Percentiles rank a stretch among this genome's conserved stretches.
Conservation (phyloP, 1,140 invertebrate species). For the Teleopsis dalmanni region DNA sequence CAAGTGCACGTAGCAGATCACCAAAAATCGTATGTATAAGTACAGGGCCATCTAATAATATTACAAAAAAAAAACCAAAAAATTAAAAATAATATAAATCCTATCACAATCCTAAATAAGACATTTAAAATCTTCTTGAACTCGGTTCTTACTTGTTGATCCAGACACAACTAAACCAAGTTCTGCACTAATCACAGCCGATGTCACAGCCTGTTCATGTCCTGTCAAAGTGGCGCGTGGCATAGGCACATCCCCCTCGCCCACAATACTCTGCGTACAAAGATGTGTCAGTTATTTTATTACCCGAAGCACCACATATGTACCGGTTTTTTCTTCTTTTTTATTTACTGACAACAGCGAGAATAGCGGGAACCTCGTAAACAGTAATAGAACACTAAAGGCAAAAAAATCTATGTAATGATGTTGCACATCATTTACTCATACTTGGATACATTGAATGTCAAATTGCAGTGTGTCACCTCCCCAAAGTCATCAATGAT, state of each 20-base stretch:
- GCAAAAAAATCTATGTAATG: no score
- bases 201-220: conserved; percentile 90
- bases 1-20: conserved; percentile 86
- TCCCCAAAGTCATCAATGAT: no score
- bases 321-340: no score
- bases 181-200: conserved; percentile 94
- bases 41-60: conserved; percentile 79
- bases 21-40: conserved; percentile 97
- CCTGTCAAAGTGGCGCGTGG: conserved; percentile 94
- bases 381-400: no score
- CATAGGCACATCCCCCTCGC: conserved; percentile 89
- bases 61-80: conserved; percentile 9
- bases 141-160: conserved; percentile 58
- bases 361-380: no score
- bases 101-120: not conserved
- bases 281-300: no score
- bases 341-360: no score
- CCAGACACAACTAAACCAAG: conserved; percentile 95
- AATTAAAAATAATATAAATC: not conserved
- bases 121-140: not conserved
- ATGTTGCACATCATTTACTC: no score
- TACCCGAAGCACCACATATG: no score
- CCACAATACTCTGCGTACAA: conserved; percentile 92
- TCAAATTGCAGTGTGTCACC: no score
- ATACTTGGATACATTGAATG: no score